Evolutionary conservation across 2,888 invertebrate genomes (phyloP).

Genomic region (Cosmia trapezina): DNA sequence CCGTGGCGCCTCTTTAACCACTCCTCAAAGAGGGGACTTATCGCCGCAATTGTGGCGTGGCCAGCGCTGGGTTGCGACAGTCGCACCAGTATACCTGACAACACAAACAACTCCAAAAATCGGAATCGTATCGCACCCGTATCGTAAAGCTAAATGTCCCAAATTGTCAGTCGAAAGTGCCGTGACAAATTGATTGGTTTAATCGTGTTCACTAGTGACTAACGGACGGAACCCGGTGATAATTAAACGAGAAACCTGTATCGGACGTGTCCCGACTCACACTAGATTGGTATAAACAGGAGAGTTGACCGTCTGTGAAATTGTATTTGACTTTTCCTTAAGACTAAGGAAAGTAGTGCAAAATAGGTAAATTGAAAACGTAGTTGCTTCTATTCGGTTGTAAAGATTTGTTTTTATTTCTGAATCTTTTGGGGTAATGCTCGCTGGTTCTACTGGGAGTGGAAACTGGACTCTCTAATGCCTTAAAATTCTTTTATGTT

Average conservation of each 20-base stretch:
- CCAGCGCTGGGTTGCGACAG: too few relatives aligned
- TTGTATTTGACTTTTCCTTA: slow-evolving; percentile 69
- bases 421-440: slow-evolving; percentile 41
- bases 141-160: slow-evolving; percentile 53
- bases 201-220: slow-evolving; percentile 68
- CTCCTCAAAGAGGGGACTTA: too few relatives aligned
- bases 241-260: slow-evolving; percentile 69
- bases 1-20: too few relatives aligned
- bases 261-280: slow-evolving; percentile 64
- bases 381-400: slow-evolving; percentile 51
- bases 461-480: slow-evolving; percentile 49
- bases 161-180: slow-evolving; percentile 64
- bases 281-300: slow-evolving; percentile 62
- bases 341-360: slow-evolving; percentile 65
- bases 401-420: slow-evolving; percentile 62
- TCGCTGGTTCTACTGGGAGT: slow-evolving; percentile 27
- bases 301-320: slow-evolving; percentile 66
- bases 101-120: slow-evolving; percentile 38
- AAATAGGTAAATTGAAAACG: slow-evolving; percentile 67
- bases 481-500: slow-evolving; percentile 55
- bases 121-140: slow-evolving; percentile 37
- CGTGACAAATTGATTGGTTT: slow-evolving; percentile 72
- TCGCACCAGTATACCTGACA: too few relatives aligned
- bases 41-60: too few relatives aligned
- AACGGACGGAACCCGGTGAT: slow-evolving; percentile 66